These are phyloP conservation scores for Heteronetta atricapilla DNA, from an alignment of 2,113 vertebrate genomes.

Conservation along the genomic window DNA sequence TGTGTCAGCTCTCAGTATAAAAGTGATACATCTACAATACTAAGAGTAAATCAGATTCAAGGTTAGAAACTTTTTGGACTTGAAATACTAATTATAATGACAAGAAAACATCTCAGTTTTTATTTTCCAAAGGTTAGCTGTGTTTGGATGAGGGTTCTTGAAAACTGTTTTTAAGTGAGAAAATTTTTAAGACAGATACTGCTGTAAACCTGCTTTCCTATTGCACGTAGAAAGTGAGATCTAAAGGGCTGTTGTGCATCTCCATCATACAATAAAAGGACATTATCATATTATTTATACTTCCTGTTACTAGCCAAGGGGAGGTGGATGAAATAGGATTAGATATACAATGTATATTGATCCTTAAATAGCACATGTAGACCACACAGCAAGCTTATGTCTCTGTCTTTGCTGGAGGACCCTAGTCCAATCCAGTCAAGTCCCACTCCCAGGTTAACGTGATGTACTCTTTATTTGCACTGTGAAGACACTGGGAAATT, in stretches of 20 bases:
- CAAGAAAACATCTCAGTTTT: neutral
- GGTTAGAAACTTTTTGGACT: neutral
- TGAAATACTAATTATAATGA: neutral
- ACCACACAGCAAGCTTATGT: neutral
- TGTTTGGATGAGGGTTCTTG: neutral
- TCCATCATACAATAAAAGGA: neutral
- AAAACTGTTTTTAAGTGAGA: neutral
- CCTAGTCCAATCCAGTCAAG: neutral
- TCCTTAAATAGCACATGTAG: neutral
- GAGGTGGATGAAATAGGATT: neutral
- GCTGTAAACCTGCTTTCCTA: neutral
- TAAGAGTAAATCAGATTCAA: neutral
- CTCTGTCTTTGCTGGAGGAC: neutral
- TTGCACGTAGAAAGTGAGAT: accelerated
- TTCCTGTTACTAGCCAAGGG: neutral
- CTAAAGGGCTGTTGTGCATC: neutral
- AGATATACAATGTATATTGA: neutral
- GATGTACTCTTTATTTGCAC: neutral
- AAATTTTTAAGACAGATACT: neutral
- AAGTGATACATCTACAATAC: neutral
- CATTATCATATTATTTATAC: neutral
- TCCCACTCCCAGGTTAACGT: neutral
- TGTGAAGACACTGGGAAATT: neutral
- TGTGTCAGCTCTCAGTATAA: neutral
- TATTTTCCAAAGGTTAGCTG: neutral